Percentiles rank a stretch among this genome's conserved stretches.
Evolutionary conservation across 2,797 vertebrate species (phyloP).

Genomic region (Florisuga fusca): DNA sequence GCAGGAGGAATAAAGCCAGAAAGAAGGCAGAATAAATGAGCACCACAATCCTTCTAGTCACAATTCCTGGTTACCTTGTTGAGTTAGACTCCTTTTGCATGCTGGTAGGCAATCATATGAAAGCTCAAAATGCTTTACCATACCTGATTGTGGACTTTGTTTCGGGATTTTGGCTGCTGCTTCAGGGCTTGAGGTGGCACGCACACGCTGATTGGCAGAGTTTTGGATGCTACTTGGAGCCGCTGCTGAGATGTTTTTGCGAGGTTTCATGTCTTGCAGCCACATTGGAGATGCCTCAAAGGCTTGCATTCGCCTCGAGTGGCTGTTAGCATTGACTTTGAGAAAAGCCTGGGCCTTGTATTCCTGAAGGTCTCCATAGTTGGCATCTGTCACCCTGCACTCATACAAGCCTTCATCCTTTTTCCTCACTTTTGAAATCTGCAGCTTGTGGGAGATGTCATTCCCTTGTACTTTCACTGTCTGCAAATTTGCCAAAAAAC

Average conservation of each 20-base stretch:
- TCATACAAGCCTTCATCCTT: slow-evolving; percentile 94
- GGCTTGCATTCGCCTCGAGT: slow-evolving; percentile 85
- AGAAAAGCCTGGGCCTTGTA: slow-evolving; percentile 94
- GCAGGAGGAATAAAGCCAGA: not conserved
- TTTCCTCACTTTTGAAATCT: slow-evolving; percentile 93
- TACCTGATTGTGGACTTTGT: slow-evolving; percentile 94
- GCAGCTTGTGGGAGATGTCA: slow-evolving; percentile 96
- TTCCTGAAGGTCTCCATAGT: slow-evolving; percentile 92
- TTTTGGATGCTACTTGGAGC: slow-evolving; percentile 84
- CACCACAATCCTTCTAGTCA: slow-evolving; percentile 34
- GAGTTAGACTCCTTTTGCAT: slow-evolving; percentile 38
- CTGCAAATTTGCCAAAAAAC: slow-evolving; percentile 78
- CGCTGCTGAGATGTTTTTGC: slow-evolving; percentile 84
- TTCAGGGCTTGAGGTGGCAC: slow-evolving; percentile 88
- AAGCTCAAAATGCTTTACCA: slow-evolving; percentile 78
- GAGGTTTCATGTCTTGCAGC: slow-evolving; percentile 91
- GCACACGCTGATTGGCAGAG: slow-evolving; percentile 84
- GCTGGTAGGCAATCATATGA: slow-evolving; percentile 61
- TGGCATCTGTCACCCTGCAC: slow-evolving; percentile 93
- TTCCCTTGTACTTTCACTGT: slow-evolving; percentile 98
- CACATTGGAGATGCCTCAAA: slow-evolving; percentile 94
- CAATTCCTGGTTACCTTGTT: slow-evolving; percentile 41
- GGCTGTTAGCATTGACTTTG: slow-evolving; percentile 87
- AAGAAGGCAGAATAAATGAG: not conserved
- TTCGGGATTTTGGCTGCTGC: slow-evolving; percentile 89